These are phyloP conservation scores for Bombus soroeensis DNA, from an alignment of 1,140 invertebrate species.

Conservation along the genomic window DNA sequence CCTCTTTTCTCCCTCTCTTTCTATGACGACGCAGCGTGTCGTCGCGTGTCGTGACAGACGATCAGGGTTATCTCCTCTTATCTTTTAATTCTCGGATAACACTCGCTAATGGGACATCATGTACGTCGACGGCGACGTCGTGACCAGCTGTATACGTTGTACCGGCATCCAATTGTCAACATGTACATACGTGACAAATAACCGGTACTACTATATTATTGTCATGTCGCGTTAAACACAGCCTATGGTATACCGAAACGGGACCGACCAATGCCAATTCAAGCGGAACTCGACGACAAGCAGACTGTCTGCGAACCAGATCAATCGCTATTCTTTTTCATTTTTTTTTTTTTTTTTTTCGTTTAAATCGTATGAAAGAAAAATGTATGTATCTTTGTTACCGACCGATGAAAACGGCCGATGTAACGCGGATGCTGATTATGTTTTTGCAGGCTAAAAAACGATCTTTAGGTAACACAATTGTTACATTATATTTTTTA, in stretches of 20 bases:
- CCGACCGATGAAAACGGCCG: not conserved
- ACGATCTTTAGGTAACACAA: not conserved
- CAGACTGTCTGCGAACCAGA: not conserved
- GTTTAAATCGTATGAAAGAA: not conserved
- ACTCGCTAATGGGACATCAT: conserved; percentile 3
- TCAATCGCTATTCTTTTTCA: not conserved
- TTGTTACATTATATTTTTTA: not conserved
- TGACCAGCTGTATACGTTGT: conserved; percentile 9
- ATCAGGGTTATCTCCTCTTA: conserved; percentile 53
- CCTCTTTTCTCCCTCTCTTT: conserved; percentile 20
- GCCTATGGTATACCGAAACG: not conserved
- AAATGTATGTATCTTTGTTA: not conserved
- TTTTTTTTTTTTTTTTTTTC: not conserved
- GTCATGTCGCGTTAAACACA: not conserved
- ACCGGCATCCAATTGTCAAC: conserved; percentile 16
- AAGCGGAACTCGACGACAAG: conserved; percentile 4
- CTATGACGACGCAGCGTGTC: conserved; percentile 5
- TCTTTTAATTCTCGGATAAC: conserved; percentile 49
- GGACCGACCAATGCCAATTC: not conserved
- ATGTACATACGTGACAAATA: not conserved
- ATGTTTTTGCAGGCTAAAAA: not conserved
- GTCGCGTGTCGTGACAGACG: conserved; percentile 35
- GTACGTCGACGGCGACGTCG: not conserved
- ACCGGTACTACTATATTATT: not conserved
- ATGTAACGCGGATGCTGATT: not conserved